Evolutionary conservation across 2,797 vertebrate species (phyloP).

Genomic region (Argyrosomus regius): DNA sequence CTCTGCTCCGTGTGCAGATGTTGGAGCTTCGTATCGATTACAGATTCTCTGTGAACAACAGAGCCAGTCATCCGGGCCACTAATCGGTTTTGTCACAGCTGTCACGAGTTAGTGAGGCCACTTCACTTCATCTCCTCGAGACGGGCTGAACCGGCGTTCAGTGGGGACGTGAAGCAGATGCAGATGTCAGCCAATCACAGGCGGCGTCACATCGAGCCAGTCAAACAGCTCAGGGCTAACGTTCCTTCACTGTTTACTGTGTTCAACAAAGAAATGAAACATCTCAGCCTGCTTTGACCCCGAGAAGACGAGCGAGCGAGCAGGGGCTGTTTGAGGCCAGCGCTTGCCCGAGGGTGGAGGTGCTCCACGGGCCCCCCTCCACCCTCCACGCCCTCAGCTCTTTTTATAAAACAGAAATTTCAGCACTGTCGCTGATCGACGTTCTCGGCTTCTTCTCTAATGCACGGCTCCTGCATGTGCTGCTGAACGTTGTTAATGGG

Average conservation of each 20-base stretch:
- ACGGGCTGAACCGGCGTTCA: constrained; percentile 41
- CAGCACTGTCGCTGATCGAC: background rate
- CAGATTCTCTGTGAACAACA: constrained; percentile 49
- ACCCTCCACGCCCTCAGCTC: background rate
- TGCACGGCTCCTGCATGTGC: background rate
- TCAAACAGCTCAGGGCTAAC: background rate
- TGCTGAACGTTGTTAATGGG: too few species aligned
- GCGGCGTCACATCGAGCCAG: too few species aligned
- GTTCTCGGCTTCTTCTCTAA: constrained; percentile 9
- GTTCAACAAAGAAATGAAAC: background rate
- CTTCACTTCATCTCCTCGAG: constrained; percentile 46
- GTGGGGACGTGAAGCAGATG: constrained; percentile 25
- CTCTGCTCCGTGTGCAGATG: too few species aligned
- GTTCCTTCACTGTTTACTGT: background rate
- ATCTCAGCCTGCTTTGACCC: constrained; percentile 7
- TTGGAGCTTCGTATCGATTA: background rate
- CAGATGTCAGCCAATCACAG: too few species aligned
- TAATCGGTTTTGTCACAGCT: constrained; percentile 67
- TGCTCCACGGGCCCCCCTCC: too few species aligned
- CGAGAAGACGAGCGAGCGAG: constrained; percentile 3
- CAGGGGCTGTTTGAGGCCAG: constrained; percentile 32
- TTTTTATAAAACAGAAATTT: constrained; percentile 41
- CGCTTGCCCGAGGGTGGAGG: constrained; percentile 24
- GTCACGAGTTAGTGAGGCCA: constrained; percentile 66
- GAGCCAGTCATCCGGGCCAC: constrained; percentile 44